Base-by-base conservation (phyloP, 2,888 invertebrate species). In the Iphiclides podalirius region DNA sequence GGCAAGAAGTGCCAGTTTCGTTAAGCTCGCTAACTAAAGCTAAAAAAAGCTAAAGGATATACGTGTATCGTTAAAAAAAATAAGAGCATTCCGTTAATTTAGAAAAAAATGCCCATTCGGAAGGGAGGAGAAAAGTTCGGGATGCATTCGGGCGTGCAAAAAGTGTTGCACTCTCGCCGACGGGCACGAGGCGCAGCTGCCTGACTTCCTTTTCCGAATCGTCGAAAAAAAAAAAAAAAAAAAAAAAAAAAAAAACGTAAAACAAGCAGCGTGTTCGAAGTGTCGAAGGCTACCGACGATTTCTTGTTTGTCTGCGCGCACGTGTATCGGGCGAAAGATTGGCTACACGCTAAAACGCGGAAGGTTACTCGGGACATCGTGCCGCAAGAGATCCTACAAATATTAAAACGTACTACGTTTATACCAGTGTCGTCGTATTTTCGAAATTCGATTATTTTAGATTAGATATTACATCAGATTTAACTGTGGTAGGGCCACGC, bases 171-270 rank as follows among this genome's bases (percentile, higher is more conserved):
- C 70, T 72, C 76, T 63, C 71, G 67, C 62, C 70, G 66, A 74
- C 67, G 81, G 83, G 84, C 82, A 85, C 82, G 76, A 82, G 58
- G 78, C 83, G 86, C 86, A 86, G 86, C 86, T 85, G 73, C 9
- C 66, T 70, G 54, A 77, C 75, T 87, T 87, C 87, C 87, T 87
- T 82, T 86, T 85, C 84, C 86, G 78, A 84, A 72, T 67, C 39
- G 59, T 42, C 7, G 7, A 42, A 15, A 61, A 65, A 71, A 70
- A 75, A 78, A 72, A 67, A n/a, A n/a, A n/a, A n/a, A n/a, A n/a
- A n/a, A n/a, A n/a, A n/a, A n/a, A n/a, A n/a, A n/a, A n/a, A n/a
- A n/a, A n/a, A n/a, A n/a, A n/a, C n/a, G n/a, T 67, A 63, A 62
- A 57, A 61, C 59, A 57, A 60, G 63, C 62, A 54, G 55, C 64